phyloP scores from a whole-genome alignment of 2,888 invertebrate species.

The Seladonia tumulorum region DNA sequence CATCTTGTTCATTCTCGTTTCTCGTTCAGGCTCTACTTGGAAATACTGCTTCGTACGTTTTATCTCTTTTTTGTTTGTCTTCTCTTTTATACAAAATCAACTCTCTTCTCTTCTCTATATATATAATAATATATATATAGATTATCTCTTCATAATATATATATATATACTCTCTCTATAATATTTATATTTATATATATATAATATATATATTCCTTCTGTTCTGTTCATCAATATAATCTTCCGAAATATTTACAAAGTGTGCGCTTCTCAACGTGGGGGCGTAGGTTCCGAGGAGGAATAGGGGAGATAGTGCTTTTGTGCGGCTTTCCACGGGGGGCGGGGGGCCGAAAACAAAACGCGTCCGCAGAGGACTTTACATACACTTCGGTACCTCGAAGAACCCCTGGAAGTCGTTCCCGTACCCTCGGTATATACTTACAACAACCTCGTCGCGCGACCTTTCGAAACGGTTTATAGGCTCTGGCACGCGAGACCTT shows the following conservation, averaged over 20 bases:
- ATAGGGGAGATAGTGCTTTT: conserved; percentile 40
- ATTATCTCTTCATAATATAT: conserved; percentile 61
- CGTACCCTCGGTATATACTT: conserved; percentile 40
- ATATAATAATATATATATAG: conserved; percentile 54
- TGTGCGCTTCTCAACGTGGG: conserved; percentile 68
- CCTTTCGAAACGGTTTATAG: conserved; percentile 33
- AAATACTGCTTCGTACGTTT: conserved; percentile 77
- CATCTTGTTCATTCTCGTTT: neutral
- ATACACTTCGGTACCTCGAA: conserved; percentile 17
- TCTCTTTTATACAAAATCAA: conserved; percentile 76
- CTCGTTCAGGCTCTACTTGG: conserved; percentile 71
- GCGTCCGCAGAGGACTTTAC: conserved; percentile 37
- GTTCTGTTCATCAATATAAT: conserved; percentile 70
- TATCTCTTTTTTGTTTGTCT: conserved; percentile 6
- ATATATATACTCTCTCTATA: conserved; percentile 42
- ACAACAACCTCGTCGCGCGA: conserved; percentile 47
- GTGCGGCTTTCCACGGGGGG: conserved; percentile 46
- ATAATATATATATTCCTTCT: conserved; percentile 69
- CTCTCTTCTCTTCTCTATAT: conserved; percentile 47
- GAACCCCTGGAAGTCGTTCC: conserved; percentile 20
- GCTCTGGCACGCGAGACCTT: conserved; percentile 63
- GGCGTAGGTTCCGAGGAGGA: conserved; percentile 26
- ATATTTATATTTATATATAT: conserved; percentile 62
- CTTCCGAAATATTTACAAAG: conserved; percentile 74
- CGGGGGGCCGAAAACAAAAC: conserved; percentile 42